Conservation (phyloP, 1,140 invertebrate genomes). For the Drosophila kepulauana region DNA sequence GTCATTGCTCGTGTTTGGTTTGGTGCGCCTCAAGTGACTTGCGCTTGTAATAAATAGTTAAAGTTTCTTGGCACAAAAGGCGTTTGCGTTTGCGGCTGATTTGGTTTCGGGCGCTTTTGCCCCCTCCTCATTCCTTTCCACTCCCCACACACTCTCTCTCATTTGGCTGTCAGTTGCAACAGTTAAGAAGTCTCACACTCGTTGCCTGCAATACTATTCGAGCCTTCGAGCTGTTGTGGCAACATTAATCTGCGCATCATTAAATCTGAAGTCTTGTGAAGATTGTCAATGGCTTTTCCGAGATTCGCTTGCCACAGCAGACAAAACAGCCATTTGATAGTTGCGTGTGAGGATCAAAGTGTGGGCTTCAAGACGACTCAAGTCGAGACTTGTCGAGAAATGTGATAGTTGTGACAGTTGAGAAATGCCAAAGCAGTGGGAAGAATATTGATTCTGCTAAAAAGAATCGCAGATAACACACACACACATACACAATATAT, state of each 20-base stretch:
- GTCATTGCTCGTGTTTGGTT: neutral
- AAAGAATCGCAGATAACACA: neutral
- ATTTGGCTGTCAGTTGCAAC: conserved; percentile 35
- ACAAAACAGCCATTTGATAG: conserved; percentile 44
- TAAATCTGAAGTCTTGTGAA: conserved; percentile 45
- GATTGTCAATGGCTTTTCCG: conserved; percentile 42
- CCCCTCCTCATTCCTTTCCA: neutral
- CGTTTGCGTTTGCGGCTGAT: conserved; percentile 65
- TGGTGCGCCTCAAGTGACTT: conserved; percentile 48
- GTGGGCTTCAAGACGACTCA: conserved; percentile 46
- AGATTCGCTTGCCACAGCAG: conserved; percentile 2
- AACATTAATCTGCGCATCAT: conserved; percentile 80
- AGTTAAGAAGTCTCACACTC: conserved; percentile 50
- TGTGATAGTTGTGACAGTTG: conserved; percentile 42
- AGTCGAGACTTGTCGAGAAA: conserved; percentile 25
- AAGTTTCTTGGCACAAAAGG: conserved; percentile 76
- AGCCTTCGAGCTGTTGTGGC: conserved; percentile 45
- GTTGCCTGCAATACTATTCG: conserved; percentile 47
- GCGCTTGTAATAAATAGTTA: conserved; percentile 75
- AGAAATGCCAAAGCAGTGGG: conserved; percentile 34
- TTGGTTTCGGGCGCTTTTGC: conserved; percentile 33
- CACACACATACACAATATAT: neutral
- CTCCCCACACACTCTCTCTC: conserved; percentile 12
- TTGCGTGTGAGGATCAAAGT: conserved; percentile 57
- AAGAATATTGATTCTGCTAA: neutral